These are phyloP conservation scores for Ammodytes marinus DNA, from an alignment of 2,113 vertebrate species.

Conservation along the genomic window DNA sequence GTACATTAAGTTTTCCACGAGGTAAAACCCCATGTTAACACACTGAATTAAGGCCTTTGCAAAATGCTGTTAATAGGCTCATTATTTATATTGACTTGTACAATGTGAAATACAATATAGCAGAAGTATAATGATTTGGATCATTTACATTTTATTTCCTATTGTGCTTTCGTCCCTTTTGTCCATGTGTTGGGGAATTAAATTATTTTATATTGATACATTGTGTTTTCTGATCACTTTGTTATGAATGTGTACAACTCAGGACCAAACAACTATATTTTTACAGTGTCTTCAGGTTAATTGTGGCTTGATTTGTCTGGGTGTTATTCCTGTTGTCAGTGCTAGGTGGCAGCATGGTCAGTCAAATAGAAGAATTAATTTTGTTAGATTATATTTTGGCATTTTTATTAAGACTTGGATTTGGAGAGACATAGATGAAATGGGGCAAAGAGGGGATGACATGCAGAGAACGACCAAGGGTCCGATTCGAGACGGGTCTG, in stretches of 20 bases:
- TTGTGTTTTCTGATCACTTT: background rate
- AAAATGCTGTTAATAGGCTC: background rate
- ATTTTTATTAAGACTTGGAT: too few relatives aligned
- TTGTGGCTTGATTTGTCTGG: background rate
- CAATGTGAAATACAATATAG: constrained; percentile 69
- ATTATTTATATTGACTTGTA: constrained; percentile 63
- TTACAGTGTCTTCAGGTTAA: background rate
- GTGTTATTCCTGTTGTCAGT: constrained; percentile 11
- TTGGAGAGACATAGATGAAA: too few relatives aligned
- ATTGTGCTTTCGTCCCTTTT: constrained; percentile 44
- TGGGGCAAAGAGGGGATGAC: too few relatives aligned
- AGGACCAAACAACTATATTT: background rate
- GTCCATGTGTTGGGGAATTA: constrained; percentile 62
- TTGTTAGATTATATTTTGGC: background rate
- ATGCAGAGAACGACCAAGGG: too few relatives aligned
- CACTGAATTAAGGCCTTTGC: background rate
- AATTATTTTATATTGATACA: constrained; percentile 51
- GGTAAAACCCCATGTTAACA: background rate
- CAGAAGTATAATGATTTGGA: constrained; percentile 53
- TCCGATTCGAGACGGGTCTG: too few relatives aligned
- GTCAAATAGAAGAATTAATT: background rate
- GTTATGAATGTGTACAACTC: background rate
- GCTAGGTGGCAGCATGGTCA: constrained; percentile 34
- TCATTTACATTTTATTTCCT: constrained; percentile 37
- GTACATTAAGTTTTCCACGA: background rate